A percentile compares a stretch with the other conserved stretches of the same genome.
These are phyloP conservation scores for Parasteatoda tepidariorum DNA, from an alignment of 1,140 invertebrate genomes.

Conservation along the genomic window DNA sequence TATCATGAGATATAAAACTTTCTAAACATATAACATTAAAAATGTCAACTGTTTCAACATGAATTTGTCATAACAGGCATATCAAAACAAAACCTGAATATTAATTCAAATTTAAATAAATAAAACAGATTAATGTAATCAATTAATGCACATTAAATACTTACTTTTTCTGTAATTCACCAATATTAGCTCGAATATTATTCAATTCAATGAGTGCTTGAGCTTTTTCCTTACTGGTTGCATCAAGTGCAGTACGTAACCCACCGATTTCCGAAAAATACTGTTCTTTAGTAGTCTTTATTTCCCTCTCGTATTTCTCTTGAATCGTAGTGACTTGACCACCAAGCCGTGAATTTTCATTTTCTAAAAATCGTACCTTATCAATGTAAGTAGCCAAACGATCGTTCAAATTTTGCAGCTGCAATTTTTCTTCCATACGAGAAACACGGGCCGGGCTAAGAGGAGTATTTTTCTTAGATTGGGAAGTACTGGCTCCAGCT, in stretches of 20 bases:
- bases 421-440: constrained; percentile 92
- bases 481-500: neutral
- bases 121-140: too few relatives aligned
- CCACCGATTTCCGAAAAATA: constrained; percentile 93
- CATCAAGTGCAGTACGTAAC: constrained; percentile 87
- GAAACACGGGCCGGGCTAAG: constrained; percentile 89
- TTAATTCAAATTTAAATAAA: too few relatives aligned
- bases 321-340: constrained; percentile 83
- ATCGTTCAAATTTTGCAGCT: constrained; percentile 94
- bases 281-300: constrained; percentile 87
- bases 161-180: constrained; percentile 85
- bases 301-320: constrained; percentile 85
- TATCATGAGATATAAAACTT: too few relatives aligned
- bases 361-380: constrained; percentile 87
- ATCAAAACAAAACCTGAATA: too few relatives aligned
- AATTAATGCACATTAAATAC: constrained; percentile 63
- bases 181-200: constrained; percentile 84
- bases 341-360: constrained; percentile 87
- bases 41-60: too few relatives aligned
- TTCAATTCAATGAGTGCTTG: constrained; percentile 90
- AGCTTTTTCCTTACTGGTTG: constrained; percentile 88
- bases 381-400: constrained; percentile 96
- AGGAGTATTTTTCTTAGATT: constrained; percentile 70
- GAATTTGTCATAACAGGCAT: too few relatives aligned
- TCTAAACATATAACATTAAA: too few relatives aligned